phyloP scores from a whole-genome alignment of 1,140 invertebrate genomes.

The Tetramorium alpestre region DNA sequence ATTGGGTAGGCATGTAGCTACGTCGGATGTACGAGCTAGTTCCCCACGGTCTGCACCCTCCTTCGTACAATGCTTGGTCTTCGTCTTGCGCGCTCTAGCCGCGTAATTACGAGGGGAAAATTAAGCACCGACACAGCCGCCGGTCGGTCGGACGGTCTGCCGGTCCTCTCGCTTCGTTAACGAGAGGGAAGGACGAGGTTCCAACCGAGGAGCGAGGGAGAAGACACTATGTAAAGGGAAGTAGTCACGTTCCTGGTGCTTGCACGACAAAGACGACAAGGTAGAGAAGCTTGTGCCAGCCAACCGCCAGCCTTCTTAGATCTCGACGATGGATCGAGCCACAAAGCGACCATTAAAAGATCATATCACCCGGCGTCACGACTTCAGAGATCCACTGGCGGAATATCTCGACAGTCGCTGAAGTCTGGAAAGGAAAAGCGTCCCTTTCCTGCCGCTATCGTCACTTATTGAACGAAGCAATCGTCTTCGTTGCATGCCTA shows the following conservation, averaged over 20 bases:
- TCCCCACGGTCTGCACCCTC: constrained; percentile 70
- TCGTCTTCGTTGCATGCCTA: not conserved
- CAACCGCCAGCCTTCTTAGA: constrained; percentile 80
- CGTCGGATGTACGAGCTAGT: constrained; percentile 72
- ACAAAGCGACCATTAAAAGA: constrained; percentile 86
- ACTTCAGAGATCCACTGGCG: constrained; percentile 76
- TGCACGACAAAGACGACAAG: constrained; percentile 80
- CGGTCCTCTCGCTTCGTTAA: constrained; percentile 80
- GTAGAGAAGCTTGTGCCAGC: constrained; percentile 71
- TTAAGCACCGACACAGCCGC: constrained; percentile 85
- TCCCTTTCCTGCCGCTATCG: constrained; percentile 62
- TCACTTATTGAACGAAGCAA: constrained; percentile 3
- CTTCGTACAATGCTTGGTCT: constrained; percentile 74
- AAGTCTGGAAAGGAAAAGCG: constrained; percentile 68
- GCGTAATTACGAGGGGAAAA: constrained; percentile 85
- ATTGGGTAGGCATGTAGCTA: constrained; percentile 70
- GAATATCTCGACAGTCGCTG: constrained; percentile 70
- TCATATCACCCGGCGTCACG: constrained; percentile 82
- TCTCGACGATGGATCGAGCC: constrained; percentile 84
- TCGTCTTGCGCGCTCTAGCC: constrained; percentile 76
- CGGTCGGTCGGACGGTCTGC: constrained; percentile 81
- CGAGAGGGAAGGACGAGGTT: constrained; percentile 66
- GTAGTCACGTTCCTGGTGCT: constrained; percentile 77
- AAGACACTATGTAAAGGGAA: constrained; percentile 72
- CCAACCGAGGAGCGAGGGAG: constrained; percentile 55